phyloP scores from a whole-genome alignment of 2,888 invertebrate genomes.

The Oxycera nigricornis region DNA sequence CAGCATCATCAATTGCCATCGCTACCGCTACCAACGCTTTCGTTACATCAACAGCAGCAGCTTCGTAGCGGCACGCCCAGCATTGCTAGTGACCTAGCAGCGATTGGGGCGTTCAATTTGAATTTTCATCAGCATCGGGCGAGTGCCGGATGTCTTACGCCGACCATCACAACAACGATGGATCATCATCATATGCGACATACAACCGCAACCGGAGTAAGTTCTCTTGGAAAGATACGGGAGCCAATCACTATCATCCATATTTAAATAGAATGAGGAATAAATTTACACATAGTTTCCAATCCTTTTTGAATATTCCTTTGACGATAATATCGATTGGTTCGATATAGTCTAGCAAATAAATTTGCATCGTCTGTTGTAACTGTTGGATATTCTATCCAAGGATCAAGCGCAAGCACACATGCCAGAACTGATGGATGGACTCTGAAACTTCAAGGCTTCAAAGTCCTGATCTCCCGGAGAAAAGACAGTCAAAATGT shows the following conservation, averaged over 20 bases:
- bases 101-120: constrained; percentile 7
- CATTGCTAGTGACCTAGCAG: neutral
- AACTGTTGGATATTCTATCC: no score
- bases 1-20: constrained; percentile 16
- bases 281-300: no score
- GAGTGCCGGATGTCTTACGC: constrained; percentile 33
- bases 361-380: no score
- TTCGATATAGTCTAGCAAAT: no score
- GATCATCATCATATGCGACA: constrained; percentile 48
- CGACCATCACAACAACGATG: constrained; percentile 40
- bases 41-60: constrained; percentile 15
- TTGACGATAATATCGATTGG: no score
- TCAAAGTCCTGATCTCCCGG: no score
- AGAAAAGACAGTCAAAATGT: no score
- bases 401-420: no score
- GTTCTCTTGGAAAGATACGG: constrained; percentile 6
- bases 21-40: constrained; percentile 3
- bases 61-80: constrained; percentile 13
- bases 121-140: constrained; percentile 33
- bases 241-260: neutral
- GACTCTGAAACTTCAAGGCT: no score
- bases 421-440: no score
- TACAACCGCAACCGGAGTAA: constrained; percentile 46
- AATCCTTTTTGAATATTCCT: no score
- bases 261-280: no score